phyloP scores from a whole-genome alignment of 2,888 invertebrate species.

The Gymnosoma rotundatum region DNA sequence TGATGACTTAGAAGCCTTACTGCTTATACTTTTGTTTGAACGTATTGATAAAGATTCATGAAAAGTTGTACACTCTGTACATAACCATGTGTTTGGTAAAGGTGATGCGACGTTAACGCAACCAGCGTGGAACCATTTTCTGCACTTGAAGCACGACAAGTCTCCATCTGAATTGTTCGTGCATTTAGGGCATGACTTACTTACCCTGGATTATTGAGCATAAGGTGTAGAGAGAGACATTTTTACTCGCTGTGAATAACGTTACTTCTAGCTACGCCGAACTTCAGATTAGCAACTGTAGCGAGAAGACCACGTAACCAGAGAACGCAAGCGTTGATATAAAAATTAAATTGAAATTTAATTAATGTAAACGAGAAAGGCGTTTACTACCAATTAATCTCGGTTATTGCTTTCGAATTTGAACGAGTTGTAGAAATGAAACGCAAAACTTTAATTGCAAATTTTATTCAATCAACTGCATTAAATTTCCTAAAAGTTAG shows the following conservation, averaged over 20 bases:
- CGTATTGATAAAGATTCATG: not conserved
- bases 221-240: not conserved
- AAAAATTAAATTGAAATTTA: too few species aligned
- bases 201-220: not conserved
- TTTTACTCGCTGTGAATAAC: slow-evolving; percentile 3
- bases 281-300: too few species aligned
- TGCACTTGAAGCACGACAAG: slow-evolving; percentile 13
- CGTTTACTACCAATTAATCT: too few species aligned
- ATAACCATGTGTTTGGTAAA: slow-evolving; percentile 7
- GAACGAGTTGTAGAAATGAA: too few species aligned
- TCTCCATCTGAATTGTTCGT: not conserved
- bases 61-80: slow-evolving; percentile 1
- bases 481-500: too few species aligned
- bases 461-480: too few species aligned
- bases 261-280: too few species aligned
- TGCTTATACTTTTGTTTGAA: slow-evolving; percentile 1
- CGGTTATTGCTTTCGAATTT: too few species aligned
- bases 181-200: slow-evolving; percentile 22
- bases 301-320: too few species aligned
- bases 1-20: slow-evolving; percentile 6
- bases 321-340: too few species aligned
- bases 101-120: slow-evolving; percentile 1
- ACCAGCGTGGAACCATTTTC: slow-evolving; percentile 4
- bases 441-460: too few species aligned
- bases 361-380: too few species aligned